phyloP scores from a whole-genome alignment of 2,888 invertebrate genomes.

The Drosophila monieri region DNA sequence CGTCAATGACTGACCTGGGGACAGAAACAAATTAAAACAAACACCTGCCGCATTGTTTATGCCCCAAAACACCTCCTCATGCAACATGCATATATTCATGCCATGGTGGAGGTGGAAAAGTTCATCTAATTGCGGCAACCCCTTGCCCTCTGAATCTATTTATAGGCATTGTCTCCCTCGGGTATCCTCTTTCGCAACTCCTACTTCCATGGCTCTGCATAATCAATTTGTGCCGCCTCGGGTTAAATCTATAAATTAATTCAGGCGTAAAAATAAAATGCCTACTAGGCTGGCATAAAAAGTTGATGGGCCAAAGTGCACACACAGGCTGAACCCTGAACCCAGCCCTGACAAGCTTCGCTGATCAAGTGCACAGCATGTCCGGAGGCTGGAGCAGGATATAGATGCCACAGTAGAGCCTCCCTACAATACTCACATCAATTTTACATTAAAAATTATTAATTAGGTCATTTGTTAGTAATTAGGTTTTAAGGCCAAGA shows the following conservation, averaged over 20 bases:
- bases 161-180: constrained; percentile 7
- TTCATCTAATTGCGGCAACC: constrained; percentile 31
- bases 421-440: background rate
- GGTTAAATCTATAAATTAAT: constrained; percentile 59
- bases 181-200: background rate
- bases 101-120: constrained; percentile 9
- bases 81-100: constrained; percentile 66
- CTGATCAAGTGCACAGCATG: constrained; percentile 55
- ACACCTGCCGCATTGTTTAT: constrained; percentile 66
- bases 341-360: constrained; percentile 14
- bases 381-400: constrained; percentile 7
- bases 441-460: no score
- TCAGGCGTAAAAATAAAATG: constrained; percentile 59
- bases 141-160: constrained; percentile 36
- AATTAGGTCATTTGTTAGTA: no score
- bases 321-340: background rate
- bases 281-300: constrained; percentile 44
- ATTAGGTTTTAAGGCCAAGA: no score
- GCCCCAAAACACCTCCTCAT: constrained; percentile 44
- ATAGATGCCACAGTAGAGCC: constrained; percentile 7
- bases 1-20: constrained; percentile 27
- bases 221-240: constrained; percentile 55
- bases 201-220: constrained; percentile 57
- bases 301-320: constrained; percentile 32
- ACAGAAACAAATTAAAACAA: no score